Conservation (phyloP, 2,113 vertebrate species). For the Gambusia holbrooki region DNA sequence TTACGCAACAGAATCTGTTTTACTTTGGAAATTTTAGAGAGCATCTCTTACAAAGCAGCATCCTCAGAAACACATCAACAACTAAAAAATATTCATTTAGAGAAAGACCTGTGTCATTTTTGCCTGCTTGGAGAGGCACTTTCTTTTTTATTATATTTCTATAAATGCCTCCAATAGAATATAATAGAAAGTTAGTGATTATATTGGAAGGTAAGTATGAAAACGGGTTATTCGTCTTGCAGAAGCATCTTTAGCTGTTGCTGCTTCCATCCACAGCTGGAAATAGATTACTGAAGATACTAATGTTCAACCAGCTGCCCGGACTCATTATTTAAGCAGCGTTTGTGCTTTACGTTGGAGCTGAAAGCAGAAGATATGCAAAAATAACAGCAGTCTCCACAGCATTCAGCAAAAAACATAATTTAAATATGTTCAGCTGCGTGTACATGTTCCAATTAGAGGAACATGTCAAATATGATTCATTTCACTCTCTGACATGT, state of each 20-base stretch:
- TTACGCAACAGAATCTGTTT: conserved; percentile 28
- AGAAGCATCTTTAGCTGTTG: conserved; percentile 28
- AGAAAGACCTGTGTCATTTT: conserved; percentile 42
- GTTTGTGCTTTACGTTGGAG: conserved; percentile 12
- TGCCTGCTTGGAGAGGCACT: conserved; percentile 17
- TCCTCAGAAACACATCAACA: conserved; percentile 24
- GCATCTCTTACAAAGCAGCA: conserved; percentile 20
- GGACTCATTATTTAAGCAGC: conserved; percentile 24
- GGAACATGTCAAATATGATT: conserved; percentile 6
- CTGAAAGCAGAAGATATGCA: conserved; percentile 26
- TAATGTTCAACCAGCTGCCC: conserved; percentile 16
- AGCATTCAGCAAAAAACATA: neutral
- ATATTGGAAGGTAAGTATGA: conserved; percentile 3
- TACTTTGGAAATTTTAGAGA: no score
- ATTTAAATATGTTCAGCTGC: conserved; percentile 28
- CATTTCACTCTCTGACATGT: conserved; percentile 9
- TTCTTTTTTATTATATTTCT: neutral
- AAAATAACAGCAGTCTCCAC: conserved; percentile 8
- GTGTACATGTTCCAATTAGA: conserved; percentile 33
- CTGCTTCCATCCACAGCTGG: conserved; percentile 23
- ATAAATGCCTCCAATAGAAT: conserved; percentile 29
- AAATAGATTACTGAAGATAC: conserved; percentile 28
- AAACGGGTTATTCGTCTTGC: conserved; percentile 53
- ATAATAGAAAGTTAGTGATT: conserved; percentile 19
- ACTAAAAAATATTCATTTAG: conserved; percentile 38